Base-by-base conservation (phyloP, 2,888 invertebrate genomes). In the Chrysolina oricalcia region DNA sequence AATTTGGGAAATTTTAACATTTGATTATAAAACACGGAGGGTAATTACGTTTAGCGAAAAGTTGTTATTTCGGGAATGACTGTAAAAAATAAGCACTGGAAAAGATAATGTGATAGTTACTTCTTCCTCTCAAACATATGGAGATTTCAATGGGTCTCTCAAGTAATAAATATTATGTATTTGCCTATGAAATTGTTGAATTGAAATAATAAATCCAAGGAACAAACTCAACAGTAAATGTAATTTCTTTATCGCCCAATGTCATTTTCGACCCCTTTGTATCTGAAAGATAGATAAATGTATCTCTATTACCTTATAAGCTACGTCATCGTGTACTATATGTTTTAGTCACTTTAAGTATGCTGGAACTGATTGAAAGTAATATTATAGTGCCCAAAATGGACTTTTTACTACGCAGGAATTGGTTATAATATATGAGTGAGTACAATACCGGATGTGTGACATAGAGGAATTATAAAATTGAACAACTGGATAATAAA, bases 401-500 rank as follows among this genome's bases (percentile, higher is more conserved):
- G 50, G 66, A 56, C 73, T 69, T 64, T 73, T 66, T 65, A 50
- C 68, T 72, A 78, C 80, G 80, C 46, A 77, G 81, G 79, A 79
- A 78, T 79, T 80, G 80, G 78, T 63, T 41, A 71, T 71, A 67
- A 76, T 67, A 75, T 74, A 73, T 66, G 73, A 70, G 75, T 73
- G 73, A 77, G 72, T 77, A 79, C 75, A 79, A 78, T 79, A 74
- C 76, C 73, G 76, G 80, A 79, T 79, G 82, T 82, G 83, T 84
- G 85, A 85, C 83, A 81, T 82, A 85, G 80, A 85, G 85, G 87
- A 86, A 17, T 53, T 17, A 43, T 43, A 43, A 43, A 35, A 87
- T 87, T 87, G 87, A 87, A 73, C 79, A 82, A 83, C 84, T 85
- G 84, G 86, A 84, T 83, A 87, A 87, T 87, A 88, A 88, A 87